Conservation (phyloP, 2,888 invertebrate genomes). For the Plebejus anna region DNA sequence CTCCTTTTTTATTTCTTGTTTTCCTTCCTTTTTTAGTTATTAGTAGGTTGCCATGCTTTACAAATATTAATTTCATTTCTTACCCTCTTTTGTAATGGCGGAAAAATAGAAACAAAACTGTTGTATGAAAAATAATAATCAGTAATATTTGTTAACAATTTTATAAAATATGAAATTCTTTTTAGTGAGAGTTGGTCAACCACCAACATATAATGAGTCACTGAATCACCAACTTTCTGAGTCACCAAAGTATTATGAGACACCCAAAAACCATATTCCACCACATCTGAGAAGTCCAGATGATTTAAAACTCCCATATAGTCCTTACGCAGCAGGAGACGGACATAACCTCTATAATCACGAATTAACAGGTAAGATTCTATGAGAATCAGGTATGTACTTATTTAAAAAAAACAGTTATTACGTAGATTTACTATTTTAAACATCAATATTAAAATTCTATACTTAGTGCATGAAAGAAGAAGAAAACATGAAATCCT, state of each 20-base stretch:
- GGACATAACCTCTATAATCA: conserved; percentile 68
- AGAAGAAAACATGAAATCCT: too few relatives aligned
- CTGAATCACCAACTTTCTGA: conserved; percentile 54
- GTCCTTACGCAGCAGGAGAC: conserved; percentile 68
- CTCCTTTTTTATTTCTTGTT: too few relatives aligned
- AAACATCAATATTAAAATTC: too few relatives aligned
- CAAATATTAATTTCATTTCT: too few relatives aligned
- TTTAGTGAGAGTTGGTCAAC: conserved; percentile 53
- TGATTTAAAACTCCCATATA: conserved; percentile 58
- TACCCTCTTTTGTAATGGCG: conserved; percentile 26
- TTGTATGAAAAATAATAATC: neutral
- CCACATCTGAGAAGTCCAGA: conserved; percentile 53
- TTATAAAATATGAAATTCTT: neutral
- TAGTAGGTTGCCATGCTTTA: too few relatives aligned
- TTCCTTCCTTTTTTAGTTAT: too few relatives aligned
- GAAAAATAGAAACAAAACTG: neutral
- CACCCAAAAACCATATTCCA: conserved; percentile 58
- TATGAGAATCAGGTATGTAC: neutral
- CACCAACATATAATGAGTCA: conserved; percentile 69
- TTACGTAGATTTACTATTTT: neutral
- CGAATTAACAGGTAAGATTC: conserved; percentile 57
- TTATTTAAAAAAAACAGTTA: neutral
- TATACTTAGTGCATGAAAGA: too few relatives aligned
- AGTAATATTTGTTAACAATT: neutral
- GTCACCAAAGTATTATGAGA: conserved; percentile 64